phyloP scores from a whole-genome alignment of 2,888 invertebrate genomes.

The Pterostichus madidus region DNA sequence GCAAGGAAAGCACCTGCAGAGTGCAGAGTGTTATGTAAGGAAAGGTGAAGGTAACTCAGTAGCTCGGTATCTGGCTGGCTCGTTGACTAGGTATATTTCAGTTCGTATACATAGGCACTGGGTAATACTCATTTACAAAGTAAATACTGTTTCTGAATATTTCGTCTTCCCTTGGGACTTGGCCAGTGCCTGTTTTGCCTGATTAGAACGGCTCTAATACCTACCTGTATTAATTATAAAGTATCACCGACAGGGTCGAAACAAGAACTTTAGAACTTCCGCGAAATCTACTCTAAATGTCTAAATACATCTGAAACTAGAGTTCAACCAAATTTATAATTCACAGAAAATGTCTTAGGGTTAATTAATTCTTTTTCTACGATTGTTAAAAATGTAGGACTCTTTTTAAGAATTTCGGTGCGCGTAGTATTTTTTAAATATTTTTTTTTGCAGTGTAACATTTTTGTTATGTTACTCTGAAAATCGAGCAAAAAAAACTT shows the following conservation, averaged over 20 bases:
- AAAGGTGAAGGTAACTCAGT: neutral
- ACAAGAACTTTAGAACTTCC: slow-evolving; percentile 2
- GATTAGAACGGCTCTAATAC: slow-evolving; percentile 51
- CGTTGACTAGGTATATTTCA: slow-evolving; percentile 14
- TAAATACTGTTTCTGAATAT: slow-evolving; percentile 53
- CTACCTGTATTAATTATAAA: slow-evolving; percentile 42
- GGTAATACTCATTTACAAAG: slow-evolving; percentile 54
- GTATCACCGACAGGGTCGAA: slow-evolving; percentile 7
- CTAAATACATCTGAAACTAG: neutral
- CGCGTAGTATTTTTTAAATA: too few species aligned
- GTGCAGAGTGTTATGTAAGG: neutral
- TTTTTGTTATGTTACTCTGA: too few species aligned
- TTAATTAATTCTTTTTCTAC: too few species aligned
- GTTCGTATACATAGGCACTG: slow-evolving; percentile 41
- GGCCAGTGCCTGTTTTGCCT: slow-evolving; percentile 43
- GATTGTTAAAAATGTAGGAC: too few species aligned
- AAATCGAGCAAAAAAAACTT: too few species aligned
- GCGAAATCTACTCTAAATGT: neutral
- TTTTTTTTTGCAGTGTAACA: too few species aligned
- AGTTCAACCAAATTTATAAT: too few species aligned
- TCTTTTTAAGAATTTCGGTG: too few species aligned
- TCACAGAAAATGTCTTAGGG: too few species aligned
- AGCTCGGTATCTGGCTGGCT: neutral
- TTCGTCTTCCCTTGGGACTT: slow-evolving; percentile 31
- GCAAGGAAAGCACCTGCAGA: neutral